Evolutionary conservation across 2,113 vertebrate genomes (phyloP).

Genomic region (Riparia riparia): DNA sequence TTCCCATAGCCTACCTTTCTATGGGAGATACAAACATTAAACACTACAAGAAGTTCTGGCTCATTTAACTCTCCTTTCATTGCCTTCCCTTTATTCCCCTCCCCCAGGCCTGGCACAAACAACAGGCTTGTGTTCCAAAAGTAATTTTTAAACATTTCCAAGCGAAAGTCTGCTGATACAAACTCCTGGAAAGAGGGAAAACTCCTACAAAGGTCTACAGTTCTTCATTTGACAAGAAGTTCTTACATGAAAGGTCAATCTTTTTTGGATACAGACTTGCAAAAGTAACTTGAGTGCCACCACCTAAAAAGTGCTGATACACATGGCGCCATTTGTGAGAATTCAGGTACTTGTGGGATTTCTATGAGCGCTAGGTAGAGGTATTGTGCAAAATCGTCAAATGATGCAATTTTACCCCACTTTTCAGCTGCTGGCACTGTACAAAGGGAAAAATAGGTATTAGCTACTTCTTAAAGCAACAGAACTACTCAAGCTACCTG

Average conservation of each 20-base stretch:
- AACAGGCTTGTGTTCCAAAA: constrained; percentile 40
- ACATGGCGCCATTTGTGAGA: constrained; percentile 20
- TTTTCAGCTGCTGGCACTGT: constrained; percentile 70
- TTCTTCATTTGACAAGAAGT: constrained; percentile 70
- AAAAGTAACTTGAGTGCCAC: constrained; percentile 72
- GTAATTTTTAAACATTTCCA: constrained; percentile 28
- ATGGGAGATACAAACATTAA: constrained; percentile 65
- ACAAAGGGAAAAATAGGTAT: constrained; percentile 69
- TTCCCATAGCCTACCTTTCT: constrained; percentile 53
- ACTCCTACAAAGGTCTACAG: constrained; percentile 71
- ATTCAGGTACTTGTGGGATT: constrained; percentile 26
- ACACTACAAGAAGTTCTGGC: constrained; percentile 69
- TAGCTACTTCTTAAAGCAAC: constrained; percentile 74
- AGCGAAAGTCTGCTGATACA: constrained; percentile 32
- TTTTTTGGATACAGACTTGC: constrained; percentile 64
- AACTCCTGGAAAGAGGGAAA: constrained; percentile 68
- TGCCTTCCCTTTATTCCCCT: constrained; percentile 62
- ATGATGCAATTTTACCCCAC: constrained; percentile 54
- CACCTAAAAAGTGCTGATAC: constrained; percentile 67
- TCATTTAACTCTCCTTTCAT: constrained; percentile 74
- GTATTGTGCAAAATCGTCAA: constrained; percentile 60
- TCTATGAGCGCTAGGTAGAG: constrained; percentile 29
- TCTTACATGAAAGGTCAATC: constrained; percentile 64
- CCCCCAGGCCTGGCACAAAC: neutral
- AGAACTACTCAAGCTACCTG: constrained; percentile 69